Base-by-base conservation (phyloP, 1,140 invertebrate species). In the Drosophila lacteicornis region DNA sequence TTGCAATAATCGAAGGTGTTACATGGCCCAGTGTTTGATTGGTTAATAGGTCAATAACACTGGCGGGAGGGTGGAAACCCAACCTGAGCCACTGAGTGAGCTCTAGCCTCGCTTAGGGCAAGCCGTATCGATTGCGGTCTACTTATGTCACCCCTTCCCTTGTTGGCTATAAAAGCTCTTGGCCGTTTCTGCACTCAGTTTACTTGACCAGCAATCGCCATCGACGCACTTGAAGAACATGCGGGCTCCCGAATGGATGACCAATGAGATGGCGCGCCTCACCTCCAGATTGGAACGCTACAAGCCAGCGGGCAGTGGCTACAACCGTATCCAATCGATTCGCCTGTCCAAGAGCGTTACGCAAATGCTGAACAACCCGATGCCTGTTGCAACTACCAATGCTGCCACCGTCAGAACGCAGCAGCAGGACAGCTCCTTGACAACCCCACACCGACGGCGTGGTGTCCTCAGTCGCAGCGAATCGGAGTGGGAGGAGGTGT, bases 171-270 rank as follows among this genome's bases (percentile, higher is more conserved):
- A 88, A 82, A 90, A 90, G 85, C 51, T 12, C 50, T 51, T 40
- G 22, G 33, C n/a, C 59, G 22, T 38, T 40, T 46, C 38, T 11
- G 25, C 38, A 36, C 75, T 78, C 68, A 49, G 80, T 90, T 87
- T 80, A 81, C 80, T 85, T 19, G 43, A 67, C 22, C 43, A 53
- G 15, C 57, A 70, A 25, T 25, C 22, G 45, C 36, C 69, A 47
- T 40, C 33, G 51, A 47, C 5, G 40, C 40, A 75, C 40, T 69
- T 38, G 25, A 40, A 55, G n/a, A 55, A 25, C 38, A 92, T 92
- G 91, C 83, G 91, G 8, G 60, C 91, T 33, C 87, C 88, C 9
- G 83, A 92, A 57, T 92, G 91, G 91, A 92, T 92, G 88, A 80
- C 76, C 70, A 77, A 57, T 43, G 91, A 91, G 58, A 88, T 92